Percentiles rank a stretch among this genome's conserved stretches.
Evolutionary conservation across 2,888 invertebrate species (phyloP).

Genomic region (Callinectes sapidus): DNA sequence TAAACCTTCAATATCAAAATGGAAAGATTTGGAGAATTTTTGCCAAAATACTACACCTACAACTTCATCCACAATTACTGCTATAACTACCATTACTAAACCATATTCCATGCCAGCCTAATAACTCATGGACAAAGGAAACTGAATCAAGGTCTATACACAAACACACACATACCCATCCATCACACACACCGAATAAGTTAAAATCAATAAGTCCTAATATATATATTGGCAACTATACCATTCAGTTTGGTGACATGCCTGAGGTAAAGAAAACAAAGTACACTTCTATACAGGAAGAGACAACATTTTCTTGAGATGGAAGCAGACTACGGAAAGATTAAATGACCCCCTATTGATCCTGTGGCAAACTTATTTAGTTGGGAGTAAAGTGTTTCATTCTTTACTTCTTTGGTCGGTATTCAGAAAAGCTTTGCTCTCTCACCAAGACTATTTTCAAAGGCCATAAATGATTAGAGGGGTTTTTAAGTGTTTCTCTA

Average conservation of each 20-base stretch:
- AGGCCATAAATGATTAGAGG: no score
- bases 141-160: no score
- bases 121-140: no score
- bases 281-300: background rate
- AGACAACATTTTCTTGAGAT: background rate
- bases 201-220: background rate
- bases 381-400: background rate
- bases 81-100: background rate
- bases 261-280: background rate
- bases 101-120: background rate
- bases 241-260: background rate
- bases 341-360: background rate
- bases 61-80: background rate
- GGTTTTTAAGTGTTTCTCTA: no score
- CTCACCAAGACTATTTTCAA: no score
- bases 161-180: no score
- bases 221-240: background rate
- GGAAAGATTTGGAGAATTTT: background rate
- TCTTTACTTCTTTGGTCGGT: background rate
- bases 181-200: background rate
- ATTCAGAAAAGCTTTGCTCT: no score
- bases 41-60: background rate
- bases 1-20: no score
- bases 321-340: background rate
- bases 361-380: background rate